These are phyloP conservation scores for Hippocampus zosterae DNA, from an alignment of 2,113 vertebrate genomes.

Conservation along the genomic window DNA sequence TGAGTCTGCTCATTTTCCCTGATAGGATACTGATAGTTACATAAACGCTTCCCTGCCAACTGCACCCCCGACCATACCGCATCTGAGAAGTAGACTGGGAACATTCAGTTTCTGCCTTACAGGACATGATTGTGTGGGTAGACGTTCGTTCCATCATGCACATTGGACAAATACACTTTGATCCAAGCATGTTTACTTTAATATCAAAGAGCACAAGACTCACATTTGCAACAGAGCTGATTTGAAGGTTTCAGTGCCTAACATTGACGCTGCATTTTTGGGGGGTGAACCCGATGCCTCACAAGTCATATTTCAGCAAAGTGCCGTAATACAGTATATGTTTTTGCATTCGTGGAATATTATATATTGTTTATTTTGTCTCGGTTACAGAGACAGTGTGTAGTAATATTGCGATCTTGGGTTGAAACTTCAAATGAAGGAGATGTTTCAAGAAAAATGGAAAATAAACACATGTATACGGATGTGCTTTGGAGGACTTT, in stretches of 20 bases:
- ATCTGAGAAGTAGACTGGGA: constrained; percentile 11
- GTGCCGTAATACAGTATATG: neutral
- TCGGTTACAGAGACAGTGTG: neutral
- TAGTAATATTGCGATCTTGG: neutral
- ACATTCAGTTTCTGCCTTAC: constrained; percentile 27
- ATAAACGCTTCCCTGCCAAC: constrained; percentile 16
- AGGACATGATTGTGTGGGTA: constrained; percentile 16
- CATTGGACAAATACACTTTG: constrained; percentile 37
- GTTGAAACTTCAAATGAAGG: too few species aligned
- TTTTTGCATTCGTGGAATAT: neutral
- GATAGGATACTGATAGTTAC: constrained; percentile 13
- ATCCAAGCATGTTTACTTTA: constrained; percentile 16
- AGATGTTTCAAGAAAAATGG: neutral
- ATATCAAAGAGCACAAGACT: constrained; percentile 21
- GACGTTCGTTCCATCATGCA: constrained; percentile 12
- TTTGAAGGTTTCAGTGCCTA: neutral
- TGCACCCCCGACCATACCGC: constrained; percentile 15
- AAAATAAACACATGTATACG: too few species aligned
- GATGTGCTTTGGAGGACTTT: neutral
- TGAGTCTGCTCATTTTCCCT: constrained; percentile 12
- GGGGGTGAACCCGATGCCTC: neutral
- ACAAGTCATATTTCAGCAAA: neutral
- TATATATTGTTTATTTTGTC: neutral
- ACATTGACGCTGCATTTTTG: neutral
- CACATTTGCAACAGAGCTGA: constrained; percentile 9